phyloP scores from a whole-genome alignment of 2,797 vertebrate genomes.

The Botia almorhae region DNA sequence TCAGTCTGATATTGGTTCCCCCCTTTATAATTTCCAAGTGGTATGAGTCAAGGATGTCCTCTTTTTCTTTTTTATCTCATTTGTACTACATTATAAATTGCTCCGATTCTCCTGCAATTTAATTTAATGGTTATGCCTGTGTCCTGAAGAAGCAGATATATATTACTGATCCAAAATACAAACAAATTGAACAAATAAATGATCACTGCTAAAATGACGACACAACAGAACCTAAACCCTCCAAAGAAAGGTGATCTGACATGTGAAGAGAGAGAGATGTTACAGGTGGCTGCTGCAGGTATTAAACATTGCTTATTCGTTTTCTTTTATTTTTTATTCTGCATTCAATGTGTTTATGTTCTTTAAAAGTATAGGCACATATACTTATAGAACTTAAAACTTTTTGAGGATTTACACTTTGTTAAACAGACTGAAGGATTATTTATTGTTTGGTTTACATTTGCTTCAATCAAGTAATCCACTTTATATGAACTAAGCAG shows the following conservation, averaged over 20 bases:
- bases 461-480: no score
- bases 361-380: no score
- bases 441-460: no score
- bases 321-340: no score
- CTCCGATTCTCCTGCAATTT: neutral
- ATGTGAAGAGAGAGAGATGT: slow-evolving; percentile 79
- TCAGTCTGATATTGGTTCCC: neutral
- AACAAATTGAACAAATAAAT: neutral
- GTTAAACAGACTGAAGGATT: no score
- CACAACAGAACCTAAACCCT: slow-evolving; percentile 72
- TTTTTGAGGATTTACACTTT: no score
- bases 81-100: slow-evolving; percentile 39
- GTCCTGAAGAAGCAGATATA: neutral
- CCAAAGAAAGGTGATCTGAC: slow-evolving; percentile 78
- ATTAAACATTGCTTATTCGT: slow-evolving; percentile 34
- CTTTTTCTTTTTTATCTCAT: neutral
- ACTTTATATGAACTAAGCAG: no score
- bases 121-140: neutral
- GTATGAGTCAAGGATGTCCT: slow-evolving; percentile 43
- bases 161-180: neutral
- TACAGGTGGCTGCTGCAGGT: slow-evolving; percentile 83
- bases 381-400: no score
- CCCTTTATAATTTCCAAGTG: slow-evolving; percentile 3
- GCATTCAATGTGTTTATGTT: no score
- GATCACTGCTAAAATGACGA: neutral